phyloP scores from a whole-genome alignment of 2,113 vertebrate species.

The Catharus fuscescens region DNA sequence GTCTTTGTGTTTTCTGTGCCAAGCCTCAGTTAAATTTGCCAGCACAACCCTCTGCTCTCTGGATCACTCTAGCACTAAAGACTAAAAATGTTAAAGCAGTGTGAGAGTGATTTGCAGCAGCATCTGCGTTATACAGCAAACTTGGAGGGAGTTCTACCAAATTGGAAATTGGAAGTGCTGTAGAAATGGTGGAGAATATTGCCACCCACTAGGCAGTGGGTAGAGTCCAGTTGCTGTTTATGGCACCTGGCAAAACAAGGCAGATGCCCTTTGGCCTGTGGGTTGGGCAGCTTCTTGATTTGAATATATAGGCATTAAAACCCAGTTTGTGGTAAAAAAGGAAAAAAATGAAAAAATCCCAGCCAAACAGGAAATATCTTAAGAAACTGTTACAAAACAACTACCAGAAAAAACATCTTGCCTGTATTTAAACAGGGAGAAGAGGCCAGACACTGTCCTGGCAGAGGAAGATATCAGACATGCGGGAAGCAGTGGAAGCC shows the following conservation, averaged over 20 bases:
- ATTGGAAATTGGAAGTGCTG: not conserved
- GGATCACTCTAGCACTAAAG: not conserved
- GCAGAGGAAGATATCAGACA: not conserved
- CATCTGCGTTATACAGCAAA: not conserved
- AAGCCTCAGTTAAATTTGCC: not conserved
- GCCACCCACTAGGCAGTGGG: not conserved
- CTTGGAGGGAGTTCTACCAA: not conserved
- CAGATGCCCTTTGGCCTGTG: not conserved
- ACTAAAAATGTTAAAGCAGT: not conserved
- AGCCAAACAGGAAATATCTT: not conserved
- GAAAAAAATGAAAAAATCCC: not conserved
- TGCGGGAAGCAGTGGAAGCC: not conserved
- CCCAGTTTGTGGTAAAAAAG: not conserved
- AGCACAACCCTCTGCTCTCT: not conserved
- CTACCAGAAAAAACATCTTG: slow-evolving; percentile 23
- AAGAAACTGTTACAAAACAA: slow-evolving; percentile 27
- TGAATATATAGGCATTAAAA: not conserved
- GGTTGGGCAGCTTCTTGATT: not conserved
- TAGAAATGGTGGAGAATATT: not conserved
- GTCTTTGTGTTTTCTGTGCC: not conserved
- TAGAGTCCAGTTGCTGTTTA: not conserved
- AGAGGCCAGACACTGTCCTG: not conserved
- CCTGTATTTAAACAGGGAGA: slow-evolving; percentile 14
- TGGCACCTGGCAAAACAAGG: not conserved
- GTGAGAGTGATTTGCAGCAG: not conserved